Evolutionary conservation across 2,797 vertebrate genomes (phyloP), one percentile per base, ranked within the genome.

Genomic region (Pteropus rufus): DNA sequence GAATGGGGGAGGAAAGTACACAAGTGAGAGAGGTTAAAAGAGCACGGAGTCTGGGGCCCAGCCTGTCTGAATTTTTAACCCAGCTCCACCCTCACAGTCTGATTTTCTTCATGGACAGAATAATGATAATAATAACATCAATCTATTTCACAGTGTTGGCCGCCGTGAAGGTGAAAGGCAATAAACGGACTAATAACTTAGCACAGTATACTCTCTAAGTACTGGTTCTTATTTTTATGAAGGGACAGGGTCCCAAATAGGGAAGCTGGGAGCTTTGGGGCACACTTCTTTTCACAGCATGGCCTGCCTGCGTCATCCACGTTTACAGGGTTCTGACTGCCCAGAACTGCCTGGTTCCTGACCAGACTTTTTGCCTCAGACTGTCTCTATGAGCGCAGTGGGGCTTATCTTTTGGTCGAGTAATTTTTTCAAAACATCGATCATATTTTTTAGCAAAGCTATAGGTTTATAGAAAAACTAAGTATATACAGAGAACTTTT

Each of bases 281-380:
- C 19, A 21, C 5, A 21, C 41, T 34, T 80, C 60, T 69, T 18
- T 21, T 39, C 49, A 80, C 52, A 36, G 44, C 9, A 16, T 2
- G 2, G 39, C 49, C 24, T 5, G 64, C 26, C 31, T 26, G 31
- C 0, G 4, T 2, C 2, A 14, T 2, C 69, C 39, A 0, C 23
- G 14, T 18, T 18, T 5, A 67, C 8, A 36, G 70, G 16, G 3
- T 60, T 31, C 73, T 15, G 15, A 3, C 21, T 0, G 18, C 34
- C 23, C 62, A 54, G 75, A 73, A 24, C 34, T 56, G n/a, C 36
- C 23, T 6, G 0, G 2, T 49, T 88, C 5, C 0, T 34, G 23
- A 9, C 21, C 62, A 72, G 67, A 56, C 67, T 86, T 77, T 64
- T 89, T 69, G 70, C 14, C 15, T 39, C 34, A 56, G 64, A 36